These are phyloP conservation scores for Temnothorax longispinosus DNA, from an alignment of 1,140 invertebrate species.

Conservation along the genomic window DNA sequence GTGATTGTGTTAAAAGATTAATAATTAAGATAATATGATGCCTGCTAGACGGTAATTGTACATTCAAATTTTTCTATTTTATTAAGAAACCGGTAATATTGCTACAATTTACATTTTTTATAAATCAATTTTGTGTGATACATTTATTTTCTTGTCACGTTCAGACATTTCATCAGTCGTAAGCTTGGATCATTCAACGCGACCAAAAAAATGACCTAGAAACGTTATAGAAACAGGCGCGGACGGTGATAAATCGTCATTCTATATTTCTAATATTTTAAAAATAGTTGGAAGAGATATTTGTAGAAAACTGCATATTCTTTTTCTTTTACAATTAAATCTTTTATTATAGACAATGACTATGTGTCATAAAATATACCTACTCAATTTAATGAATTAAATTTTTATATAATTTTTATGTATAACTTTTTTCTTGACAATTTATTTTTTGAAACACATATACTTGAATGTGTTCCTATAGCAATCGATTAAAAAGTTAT, in stretches of 20 bases:
- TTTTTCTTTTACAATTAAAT: background rate
- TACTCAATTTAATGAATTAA: background rate
- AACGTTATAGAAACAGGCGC: background rate
- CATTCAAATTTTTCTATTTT: conserved; percentile 12
- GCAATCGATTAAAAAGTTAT: background rate
- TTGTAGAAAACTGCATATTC: background rate
- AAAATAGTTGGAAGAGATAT: background rate
- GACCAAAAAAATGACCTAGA: conserved; percentile 41
- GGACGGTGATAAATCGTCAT: conserved; percentile 10
- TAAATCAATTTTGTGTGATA: conserved; percentile 15
- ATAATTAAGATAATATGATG: background rate
- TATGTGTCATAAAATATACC: background rate
- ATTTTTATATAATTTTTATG: background rate
- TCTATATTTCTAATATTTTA: background rate
- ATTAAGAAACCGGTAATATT: background rate
- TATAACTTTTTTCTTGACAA: background rate
- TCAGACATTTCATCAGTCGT: conserved; percentile 15
- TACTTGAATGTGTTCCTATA: background rate
- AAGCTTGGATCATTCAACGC: conserved; percentile 17
- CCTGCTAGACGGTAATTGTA: background rate
- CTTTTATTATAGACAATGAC: background rate
- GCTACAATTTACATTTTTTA: background rate
- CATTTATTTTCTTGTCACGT: conserved; percentile 30
- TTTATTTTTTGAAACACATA: background rate
- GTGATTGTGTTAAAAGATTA: background rate